Base-by-base conservation (phyloP, 2,797 vertebrate genomes). In the Garrulus glandarius region DNA sequence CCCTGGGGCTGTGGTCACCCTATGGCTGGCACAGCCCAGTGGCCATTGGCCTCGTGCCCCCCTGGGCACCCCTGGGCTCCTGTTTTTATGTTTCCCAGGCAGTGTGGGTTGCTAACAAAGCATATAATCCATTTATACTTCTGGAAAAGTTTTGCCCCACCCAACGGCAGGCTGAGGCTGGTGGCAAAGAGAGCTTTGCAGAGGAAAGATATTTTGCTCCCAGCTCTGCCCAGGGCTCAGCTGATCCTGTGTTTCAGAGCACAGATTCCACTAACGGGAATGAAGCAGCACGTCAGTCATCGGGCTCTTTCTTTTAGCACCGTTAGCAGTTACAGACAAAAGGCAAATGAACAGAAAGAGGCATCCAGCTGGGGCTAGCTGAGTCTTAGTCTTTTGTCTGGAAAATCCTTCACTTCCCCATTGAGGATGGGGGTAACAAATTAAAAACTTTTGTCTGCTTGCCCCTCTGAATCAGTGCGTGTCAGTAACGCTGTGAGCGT, bases 401-500 rank as follows among this genome's bases (percentile, higher is more conserved):
- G 71, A 74, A 96, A 93, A 95, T 91, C 91, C 84, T 87, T 85
- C 76, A 60, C 71, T 85, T 89, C 84, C 89, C 77, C 50, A 47
- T 21, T 79, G 84, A 93, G 70, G n/a, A 13, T 74, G 53, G 68
- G 23, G 74, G 71, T 41, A 84, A 91, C 69, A 93, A 89, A 93
- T 76, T 29, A 72, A 84, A 84, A 82, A 46, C 81, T 80, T 94
- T 84, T 95, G 70, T 89, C 60, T 70, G 63, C 56, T 82, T 63
- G 79, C 52, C 75, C 56, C 22, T 81, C 67, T 0, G 2, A 79
- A 80, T 89, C 68, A 56, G 78, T 6, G 1, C 0, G 1, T 52
- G 70, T 80, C 71, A 52, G 34, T 55, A 63, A 67, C 0, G 1
- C 71, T 59, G 55, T 50, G 76, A 76, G 56, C 13, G 1, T 9